These are phyloP conservation scores for Helicoverpa zea DNA, from an alignment of 1,140 invertebrate species.

Conservation along the genomic window DNA sequence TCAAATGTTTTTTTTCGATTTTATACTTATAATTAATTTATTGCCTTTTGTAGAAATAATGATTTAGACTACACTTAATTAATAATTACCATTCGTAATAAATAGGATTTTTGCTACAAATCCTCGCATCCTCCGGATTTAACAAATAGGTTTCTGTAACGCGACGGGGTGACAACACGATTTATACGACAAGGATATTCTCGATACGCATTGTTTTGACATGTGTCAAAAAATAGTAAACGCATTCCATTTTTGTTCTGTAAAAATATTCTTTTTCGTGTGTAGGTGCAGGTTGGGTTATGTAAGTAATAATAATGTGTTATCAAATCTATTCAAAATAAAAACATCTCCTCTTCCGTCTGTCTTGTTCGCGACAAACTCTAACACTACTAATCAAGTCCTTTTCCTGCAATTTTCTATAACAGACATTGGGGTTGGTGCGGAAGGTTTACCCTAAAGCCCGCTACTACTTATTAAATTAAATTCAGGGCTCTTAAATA, in stretches of 20 bases:
- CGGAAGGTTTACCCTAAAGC: too few species aligned
- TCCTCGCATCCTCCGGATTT: conserved; percentile 33
- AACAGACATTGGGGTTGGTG: too few species aligned
- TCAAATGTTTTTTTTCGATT: too few species aligned
- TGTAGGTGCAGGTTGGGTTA: neutral
- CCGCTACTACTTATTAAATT: neutral
- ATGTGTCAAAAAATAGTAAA: conserved; percentile 5
- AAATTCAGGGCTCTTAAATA: neutral
- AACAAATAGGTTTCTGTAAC: conserved; percentile 57
- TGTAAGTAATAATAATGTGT: too few species aligned
- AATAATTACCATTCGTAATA: conserved; percentile 12
- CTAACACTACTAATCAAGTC: too few species aligned
- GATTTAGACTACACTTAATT: neutral
- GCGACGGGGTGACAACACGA: conserved; percentile 38
- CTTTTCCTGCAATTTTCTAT: too few species aligned
- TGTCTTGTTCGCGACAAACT: too few species aligned
- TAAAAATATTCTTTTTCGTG: neutral
- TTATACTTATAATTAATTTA: too few species aligned
- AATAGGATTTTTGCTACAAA: conserved; percentile 44
- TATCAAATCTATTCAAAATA: too few species aligned
- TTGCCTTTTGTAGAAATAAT: neutral
- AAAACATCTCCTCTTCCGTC: too few species aligned
- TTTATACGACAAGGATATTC: neutral
- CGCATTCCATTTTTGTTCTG: neutral
- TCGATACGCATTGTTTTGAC: neutral